phyloP scores from a whole-genome alignment of 2,797 vertebrate genomes.

The Rhabdomys pumilio region DNA sequence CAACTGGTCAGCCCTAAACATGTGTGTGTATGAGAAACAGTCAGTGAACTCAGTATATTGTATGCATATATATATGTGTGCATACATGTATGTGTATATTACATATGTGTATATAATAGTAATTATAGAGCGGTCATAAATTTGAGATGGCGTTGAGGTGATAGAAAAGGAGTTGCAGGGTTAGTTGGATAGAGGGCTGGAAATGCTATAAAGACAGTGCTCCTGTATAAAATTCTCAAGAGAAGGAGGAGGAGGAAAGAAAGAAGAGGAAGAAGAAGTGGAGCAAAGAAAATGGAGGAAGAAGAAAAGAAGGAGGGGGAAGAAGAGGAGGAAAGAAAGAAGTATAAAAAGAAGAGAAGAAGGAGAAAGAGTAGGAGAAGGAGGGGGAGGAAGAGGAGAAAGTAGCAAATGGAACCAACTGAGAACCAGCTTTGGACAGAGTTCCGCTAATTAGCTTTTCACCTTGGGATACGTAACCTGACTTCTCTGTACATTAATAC shows the following conservation, averaged over 20 bases:
- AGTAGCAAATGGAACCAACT: not conserved
- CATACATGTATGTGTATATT: not conserved
- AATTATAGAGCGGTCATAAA: not conserved
- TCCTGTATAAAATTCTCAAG: not conserved
- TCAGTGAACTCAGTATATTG: not conserved
- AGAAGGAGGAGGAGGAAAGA: not conserved
- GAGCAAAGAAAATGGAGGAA: not conserved
- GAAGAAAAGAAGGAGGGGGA: not conserved
- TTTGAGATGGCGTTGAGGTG: not conserved
- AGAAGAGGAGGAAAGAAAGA: not conserved
- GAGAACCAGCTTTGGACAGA: not conserved
- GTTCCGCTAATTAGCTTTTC: not conserved
- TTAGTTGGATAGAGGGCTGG: not conserved
- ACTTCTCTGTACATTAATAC: constrained; percentile 24
- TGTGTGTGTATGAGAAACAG: not conserved
- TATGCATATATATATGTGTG: no score
- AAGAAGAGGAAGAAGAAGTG: not conserved
- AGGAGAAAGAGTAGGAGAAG: not conserved
- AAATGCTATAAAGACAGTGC: not conserved
- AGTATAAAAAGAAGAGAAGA: not conserved
- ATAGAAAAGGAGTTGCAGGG: not conserved
- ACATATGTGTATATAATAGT: not conserved
- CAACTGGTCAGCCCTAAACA: not conserved
- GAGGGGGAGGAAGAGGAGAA: not conserved
- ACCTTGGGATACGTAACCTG: not conserved